Base-by-base conservation (phyloP, 53 echinoderm and acorn worm genomes). In the Crossaster papposus region DNA sequence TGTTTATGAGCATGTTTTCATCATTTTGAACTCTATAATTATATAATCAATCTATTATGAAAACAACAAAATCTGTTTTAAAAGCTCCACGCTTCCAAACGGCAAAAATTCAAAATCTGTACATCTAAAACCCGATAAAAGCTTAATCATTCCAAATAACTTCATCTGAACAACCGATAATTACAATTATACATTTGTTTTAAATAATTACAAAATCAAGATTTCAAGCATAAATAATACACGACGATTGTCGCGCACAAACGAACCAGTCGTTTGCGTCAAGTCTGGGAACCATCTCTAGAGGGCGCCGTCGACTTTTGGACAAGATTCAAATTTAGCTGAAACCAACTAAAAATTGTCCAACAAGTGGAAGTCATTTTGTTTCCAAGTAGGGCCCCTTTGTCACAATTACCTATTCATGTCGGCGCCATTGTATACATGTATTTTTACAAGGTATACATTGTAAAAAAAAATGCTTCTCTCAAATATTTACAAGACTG, bases 181-280 rank as follows among this genome's bases (percentile, higher is more conserved):
- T 20, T 58, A 58, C 58, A 58, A 58, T n/a, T 58, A 58, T 58
- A 58, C 12, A 44, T 9, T 44, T 44, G n/a, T 44, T 58, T 58
- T 58, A 58, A 2, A 20, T 58, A 52, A 11, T 68, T n/a, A 31
- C 11, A 70, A 31, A 70, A n/a, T 33, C 30, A 74, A 14, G 14
- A 35, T 9, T 5, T 44, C 44, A 44, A 33, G 18, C 15, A 74
- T 24, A 15, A 34, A 17, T 30, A n/a, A 36, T 36, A 8, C 2
- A 74, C 3, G 11, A 17, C 36, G n/a, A n/a, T 33, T 14, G 18
- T 35, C 74, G 31, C 22, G 34, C 33, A 4, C 74, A 74, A 74
- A 74, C 74, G 74, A 74, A 17, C 74, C 74, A 74, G 74, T 74
- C 74, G 74, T 36, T 35, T 74, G 74, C 71, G 29, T 30, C 29